Evolutionary conservation across 2,888 invertebrate genomes (phyloP).

Genomic region (Smittia sp.): DNA sequence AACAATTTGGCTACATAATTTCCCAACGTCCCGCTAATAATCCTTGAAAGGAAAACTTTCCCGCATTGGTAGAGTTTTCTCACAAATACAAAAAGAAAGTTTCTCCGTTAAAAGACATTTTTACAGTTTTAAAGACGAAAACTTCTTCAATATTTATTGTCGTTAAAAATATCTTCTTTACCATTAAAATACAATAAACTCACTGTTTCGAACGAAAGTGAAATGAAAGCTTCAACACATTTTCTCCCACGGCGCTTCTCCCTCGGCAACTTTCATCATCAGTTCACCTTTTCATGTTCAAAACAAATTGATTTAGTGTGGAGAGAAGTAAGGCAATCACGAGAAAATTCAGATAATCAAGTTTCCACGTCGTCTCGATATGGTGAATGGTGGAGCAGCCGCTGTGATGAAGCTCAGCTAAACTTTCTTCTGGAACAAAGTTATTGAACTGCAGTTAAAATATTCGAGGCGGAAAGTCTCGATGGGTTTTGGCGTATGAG

Average conservation of each 20-base stretch:
- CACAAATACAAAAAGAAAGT: not conserved
- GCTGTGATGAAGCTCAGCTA: slow-evolving; percentile 60
- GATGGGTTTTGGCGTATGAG: not conserved
- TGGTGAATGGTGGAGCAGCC: slow-evolving; percentile 44
- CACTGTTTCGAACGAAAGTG: not conserved
- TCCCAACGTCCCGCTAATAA: not conserved
- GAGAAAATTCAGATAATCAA: slow-evolving; percentile 19
- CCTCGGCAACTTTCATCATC: not conserved
- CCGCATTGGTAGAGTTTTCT: not conserved
- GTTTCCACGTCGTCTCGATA: slow-evolving; percentile 6
- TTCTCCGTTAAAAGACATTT: slow-evolving; percentile 9
- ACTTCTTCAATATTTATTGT: slow-evolving; percentile 33
- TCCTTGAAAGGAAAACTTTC: not conserved
- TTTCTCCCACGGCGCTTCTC: too few species aligned
- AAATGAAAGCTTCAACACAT: not conserved
- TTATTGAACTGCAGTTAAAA: slow-evolving; percentile 34
- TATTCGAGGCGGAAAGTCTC: not conserved
- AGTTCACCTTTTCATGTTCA: not conserved
- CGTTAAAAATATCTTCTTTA: slow-evolving; percentile 34
- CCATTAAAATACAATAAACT: not conserved
- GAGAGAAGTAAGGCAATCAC: slow-evolving; percentile 33
- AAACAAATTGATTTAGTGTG: slow-evolving; percentile 28
- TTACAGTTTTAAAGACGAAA: slow-evolving; percentile 21
- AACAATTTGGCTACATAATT: too few species aligned
- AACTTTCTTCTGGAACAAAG: slow-evolving; percentile 59